Conservation (phyloP, 2,797 vertebrate species). For the Fistularia tabacaria region DNA sequence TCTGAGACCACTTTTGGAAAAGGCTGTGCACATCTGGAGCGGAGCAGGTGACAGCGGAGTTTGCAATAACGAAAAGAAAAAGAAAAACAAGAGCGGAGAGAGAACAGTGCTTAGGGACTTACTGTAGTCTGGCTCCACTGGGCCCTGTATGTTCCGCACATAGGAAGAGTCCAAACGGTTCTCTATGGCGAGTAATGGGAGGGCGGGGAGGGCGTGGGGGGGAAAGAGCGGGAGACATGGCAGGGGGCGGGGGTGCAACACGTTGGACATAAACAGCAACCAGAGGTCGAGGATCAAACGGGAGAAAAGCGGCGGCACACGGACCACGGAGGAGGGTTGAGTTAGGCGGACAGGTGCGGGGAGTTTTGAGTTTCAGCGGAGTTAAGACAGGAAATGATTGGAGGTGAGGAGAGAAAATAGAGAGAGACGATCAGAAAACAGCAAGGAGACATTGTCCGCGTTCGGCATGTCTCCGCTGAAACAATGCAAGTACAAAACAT, state of each 20-base stretch:
- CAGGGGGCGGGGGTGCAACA: constrained; percentile 24
- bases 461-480: no score
- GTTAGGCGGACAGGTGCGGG: constrained; percentile 49
- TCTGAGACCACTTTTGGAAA: constrained; percentile 52
- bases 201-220: constrained; percentile 19
- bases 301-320: constrained; percentile 46
- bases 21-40: constrained; percentile 39
- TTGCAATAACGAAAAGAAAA: constrained; percentile 38
- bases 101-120: constrained; percentile 46
- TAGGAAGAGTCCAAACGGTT: constrained; percentile 48
- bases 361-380: constrained; percentile 38
- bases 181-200: constrained; percentile 40
- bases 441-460: no score
- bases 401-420: constrained; percentile 54
- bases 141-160: constrained; percentile 59
- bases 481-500: no score
- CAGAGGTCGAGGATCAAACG: constrained; percentile 42
- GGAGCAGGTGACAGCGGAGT: constrained; percentile 55
- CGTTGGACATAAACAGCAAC: constrained; percentile 22
- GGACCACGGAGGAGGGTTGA: constrained; percentile 28
- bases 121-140: constrained; percentile 53
- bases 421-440: constrained; percentile 35
- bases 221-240: constrained; percentile 24
- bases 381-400: constrained; percentile 38
- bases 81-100: constrained; percentile 10